Percentiles rank a stretch among this genome's conserved stretches.
Evolutionary conservation across 2,113 vertebrate genomes (phyloP).

Genomic region (Plotosus lineatus): DNA sequence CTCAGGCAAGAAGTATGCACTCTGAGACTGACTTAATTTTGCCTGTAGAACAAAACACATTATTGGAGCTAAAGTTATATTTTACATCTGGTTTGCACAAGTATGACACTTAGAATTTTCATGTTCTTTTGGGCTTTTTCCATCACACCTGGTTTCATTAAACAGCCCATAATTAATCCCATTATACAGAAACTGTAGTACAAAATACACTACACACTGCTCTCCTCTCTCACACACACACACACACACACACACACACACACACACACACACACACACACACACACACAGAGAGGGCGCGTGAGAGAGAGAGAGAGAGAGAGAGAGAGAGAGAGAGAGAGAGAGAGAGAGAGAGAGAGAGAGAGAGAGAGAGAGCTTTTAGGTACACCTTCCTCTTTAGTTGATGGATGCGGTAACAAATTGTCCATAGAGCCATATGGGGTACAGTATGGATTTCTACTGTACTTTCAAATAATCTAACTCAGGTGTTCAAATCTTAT

Average conservation of each 20-base stretch:
- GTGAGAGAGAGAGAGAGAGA: too few relatives aligned
- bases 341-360: too few relatives aligned
- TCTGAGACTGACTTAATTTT: conserved; percentile 75
- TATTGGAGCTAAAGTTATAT: neutral
- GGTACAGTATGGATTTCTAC: neutral
- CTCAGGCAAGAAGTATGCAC: conserved; percentile 89
- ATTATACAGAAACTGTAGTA: neutral
- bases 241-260: neutral
- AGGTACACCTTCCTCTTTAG: neutral
- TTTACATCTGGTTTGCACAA: neutral
- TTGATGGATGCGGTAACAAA: neutral
- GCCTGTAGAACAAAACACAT: conserved; percentile 71
- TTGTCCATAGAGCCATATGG: neutral
- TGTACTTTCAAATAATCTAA: neutral
- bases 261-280: too few relatives aligned
- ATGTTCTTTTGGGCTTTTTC: neutral
- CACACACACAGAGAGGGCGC: too few relatives aligned
- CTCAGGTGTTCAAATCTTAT: too few relatives aligned
- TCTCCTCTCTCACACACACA: neutral
- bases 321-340: too few relatives aligned
- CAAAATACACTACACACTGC: neutral
- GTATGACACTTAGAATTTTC: neutral
- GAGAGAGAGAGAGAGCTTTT: too few relatives aligned
- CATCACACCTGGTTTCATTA: neutral
- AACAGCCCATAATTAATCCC: neutral